Evolutionary conservation across 1,140 invertebrate genomes (phyloP).

Genomic region (Parasteatoda tepidariorum): DNA sequence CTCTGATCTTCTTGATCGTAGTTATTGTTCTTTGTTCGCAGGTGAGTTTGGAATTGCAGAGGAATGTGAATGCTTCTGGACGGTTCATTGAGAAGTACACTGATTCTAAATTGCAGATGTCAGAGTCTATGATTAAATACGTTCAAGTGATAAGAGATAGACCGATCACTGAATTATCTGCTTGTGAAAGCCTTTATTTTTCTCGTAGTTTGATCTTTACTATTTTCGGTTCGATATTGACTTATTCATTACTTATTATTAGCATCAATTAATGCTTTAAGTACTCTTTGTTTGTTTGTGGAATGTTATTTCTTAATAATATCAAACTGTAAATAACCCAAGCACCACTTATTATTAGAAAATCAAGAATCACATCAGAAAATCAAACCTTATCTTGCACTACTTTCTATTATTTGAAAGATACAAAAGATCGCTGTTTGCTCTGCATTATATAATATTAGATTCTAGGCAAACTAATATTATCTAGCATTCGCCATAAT

Average conservation of each 20-base stretch:
- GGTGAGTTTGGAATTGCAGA: neutral
- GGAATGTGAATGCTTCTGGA: neutral
- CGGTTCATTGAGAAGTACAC: neutral
- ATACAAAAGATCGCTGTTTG: too few species aligned
- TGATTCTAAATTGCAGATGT: neutral
- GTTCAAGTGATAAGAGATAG: neutral
- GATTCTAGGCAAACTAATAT: too few species aligned
- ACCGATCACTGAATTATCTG: neutral
- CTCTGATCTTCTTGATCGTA: neutral
- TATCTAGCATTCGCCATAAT: too few species aligned
- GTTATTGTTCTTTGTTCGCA: neutral
- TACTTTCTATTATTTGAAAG: too few species aligned
- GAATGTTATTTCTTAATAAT: too few species aligned
- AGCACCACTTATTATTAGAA: too few species aligned
- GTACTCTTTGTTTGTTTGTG: too few species aligned
- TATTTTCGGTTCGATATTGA: neutral
- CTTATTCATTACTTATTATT: neutral
- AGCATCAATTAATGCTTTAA: too few species aligned
- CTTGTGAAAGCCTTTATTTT: neutral
- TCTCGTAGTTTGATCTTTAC: neutral
- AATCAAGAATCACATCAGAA: too few species aligned
- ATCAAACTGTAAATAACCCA: too few species aligned
- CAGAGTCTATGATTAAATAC: neutral
- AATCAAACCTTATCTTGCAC: too few species aligned
- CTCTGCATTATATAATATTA: too few species aligned